A percentile compares a stretch with the other conserved stretches of the same genome.
phyloP scores from a whole-genome alignment of 2,113 vertebrate genomes.

The Tyrannus savana region DNA sequence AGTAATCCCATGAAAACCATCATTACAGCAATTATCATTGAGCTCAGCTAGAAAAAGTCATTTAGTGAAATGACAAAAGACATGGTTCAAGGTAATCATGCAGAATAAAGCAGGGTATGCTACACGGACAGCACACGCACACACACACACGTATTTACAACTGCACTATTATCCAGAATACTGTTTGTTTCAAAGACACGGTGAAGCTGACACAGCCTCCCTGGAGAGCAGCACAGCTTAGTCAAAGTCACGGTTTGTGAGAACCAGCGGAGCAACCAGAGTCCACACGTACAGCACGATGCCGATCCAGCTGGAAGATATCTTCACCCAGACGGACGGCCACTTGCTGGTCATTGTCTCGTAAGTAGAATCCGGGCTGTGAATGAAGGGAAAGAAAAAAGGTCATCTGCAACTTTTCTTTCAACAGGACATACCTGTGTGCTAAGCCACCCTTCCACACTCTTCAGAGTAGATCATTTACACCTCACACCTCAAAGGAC shows the following conservation, averaged over 20 bases:
- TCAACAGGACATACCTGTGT: neutral
- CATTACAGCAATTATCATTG: neutral
- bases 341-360: constrained; percentile 94
- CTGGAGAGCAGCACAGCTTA: constrained; percentile 55
- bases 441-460: neutral
- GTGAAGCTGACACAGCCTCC: neutral
- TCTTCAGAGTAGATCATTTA: neutral
- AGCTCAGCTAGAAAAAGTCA: constrained; percentile 55
- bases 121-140: constrained; percentile 10
- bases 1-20: constrained; percentile 4
- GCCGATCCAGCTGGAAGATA: constrained; percentile 97
- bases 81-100: constrained; percentile 68
- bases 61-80: constrained; percentile 52
- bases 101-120: constrained; percentile 55
- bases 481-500: neutral
- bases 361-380: constrained; percentile 84
- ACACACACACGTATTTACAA: constrained; percentile 54
- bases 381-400: neutral
- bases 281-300: constrained; percentile 96
- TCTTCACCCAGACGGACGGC: constrained; percentile 99
- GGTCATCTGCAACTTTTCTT: neutral
- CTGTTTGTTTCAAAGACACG: constrained; percentile 47
- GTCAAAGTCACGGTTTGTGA: constrained; percentile 97
- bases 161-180: constrained; percentile 42
- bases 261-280: constrained; percentile 92